A percentile compares a stretch with the other conserved stretches of the same genome.
phyloP scores from a whole-genome alignment of 1,140 invertebrate genomes.

The Asobara japonica region DNA sequence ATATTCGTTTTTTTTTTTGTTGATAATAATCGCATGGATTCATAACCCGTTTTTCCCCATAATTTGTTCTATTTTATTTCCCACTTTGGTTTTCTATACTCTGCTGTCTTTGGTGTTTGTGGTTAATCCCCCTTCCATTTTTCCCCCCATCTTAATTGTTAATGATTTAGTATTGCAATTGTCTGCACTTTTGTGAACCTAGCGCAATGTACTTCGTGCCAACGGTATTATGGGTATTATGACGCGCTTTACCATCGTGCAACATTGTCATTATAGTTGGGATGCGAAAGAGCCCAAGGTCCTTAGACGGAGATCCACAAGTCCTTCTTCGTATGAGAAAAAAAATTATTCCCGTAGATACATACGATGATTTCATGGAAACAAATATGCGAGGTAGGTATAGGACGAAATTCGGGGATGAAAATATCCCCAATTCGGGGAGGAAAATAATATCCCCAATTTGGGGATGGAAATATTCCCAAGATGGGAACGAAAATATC shows the following conservation, averaged over 20 bases:
- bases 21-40: too few relatives aligned
- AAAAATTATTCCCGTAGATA: constrained; percentile 16
- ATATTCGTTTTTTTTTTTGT: too few relatives aligned
- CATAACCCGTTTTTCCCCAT: too few relatives aligned
- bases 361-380: too few relatives aligned
- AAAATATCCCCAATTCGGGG: too few relatives aligned
- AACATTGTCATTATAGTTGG: constrained; percentile 29
- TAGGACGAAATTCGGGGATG: too few relatives aligned
- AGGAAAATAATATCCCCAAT: too few relatives aligned
- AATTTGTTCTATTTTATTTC: too few relatives aligned
- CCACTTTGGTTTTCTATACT: too few relatives aligned
- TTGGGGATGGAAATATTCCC: too few relatives aligned
- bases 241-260: constrained; percentile 17
- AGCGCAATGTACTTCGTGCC: constrained; percentile 31
- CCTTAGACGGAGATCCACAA: constrained; percentile 12
- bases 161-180: constrained; percentile 9
- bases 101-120: constrained; percentile 3
- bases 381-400: too few relatives aligned
- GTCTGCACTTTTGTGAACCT: background rate
- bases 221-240: constrained; percentile 30
- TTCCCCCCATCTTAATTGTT: constrained; percentile 2
- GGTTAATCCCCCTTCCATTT: background rate
- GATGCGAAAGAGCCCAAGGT: constrained; percentile 30
- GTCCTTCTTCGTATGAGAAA: constrained; percentile 5
- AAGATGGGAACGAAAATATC: too few relatives aligned